Evolutionary conservation across 1,140 invertebrate genomes (phyloP).

Genomic region (Aporrectodea caliginosa): DNA sequence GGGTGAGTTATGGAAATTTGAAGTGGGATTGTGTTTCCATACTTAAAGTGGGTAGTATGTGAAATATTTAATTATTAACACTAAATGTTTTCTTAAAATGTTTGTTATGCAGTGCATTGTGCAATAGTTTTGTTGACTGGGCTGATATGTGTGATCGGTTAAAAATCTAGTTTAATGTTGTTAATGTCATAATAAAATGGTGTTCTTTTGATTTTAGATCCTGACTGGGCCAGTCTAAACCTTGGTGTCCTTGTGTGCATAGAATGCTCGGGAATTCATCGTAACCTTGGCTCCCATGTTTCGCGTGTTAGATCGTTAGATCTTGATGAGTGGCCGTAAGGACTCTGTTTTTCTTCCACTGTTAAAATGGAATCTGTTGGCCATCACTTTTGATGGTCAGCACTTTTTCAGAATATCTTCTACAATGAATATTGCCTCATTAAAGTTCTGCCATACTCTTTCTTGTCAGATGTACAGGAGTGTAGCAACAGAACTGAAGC

Average conservation of each 20-base stretch:
- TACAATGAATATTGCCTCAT: background rate
- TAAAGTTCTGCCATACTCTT: background rate
- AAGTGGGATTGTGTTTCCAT: too few species aligned
- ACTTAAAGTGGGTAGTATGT: too few species aligned
- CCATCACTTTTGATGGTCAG: background rate
- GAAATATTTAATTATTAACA: too few species aligned
- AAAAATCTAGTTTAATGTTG: too few species aligned
- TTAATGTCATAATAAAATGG: background rate
- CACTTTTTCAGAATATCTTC: background rate
- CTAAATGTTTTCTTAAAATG: too few species aligned
- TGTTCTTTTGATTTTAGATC: conserved; percentile 63
- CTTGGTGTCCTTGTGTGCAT: conserved; percentile 94
- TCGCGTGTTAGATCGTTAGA: conserved; percentile 89
- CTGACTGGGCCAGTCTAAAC: conserved; percentile 96
- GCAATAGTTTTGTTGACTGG: too few species aligned
- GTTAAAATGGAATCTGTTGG: background rate
- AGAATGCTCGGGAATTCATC: conserved; percentile 94
- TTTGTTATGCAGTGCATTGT: too few species aligned
- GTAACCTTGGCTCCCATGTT: conserved; percentile 94
- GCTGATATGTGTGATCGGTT: too few species aligned
- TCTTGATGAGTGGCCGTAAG: conserved; percentile 98
- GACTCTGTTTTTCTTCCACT: conserved; percentile 44
- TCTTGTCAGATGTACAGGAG: background rate
- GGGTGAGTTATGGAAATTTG: too few species aligned
- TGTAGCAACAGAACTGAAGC: background rate